Conservation (phyloP, 2,113 vertebrate species). For the Abramis brama region DNA sequence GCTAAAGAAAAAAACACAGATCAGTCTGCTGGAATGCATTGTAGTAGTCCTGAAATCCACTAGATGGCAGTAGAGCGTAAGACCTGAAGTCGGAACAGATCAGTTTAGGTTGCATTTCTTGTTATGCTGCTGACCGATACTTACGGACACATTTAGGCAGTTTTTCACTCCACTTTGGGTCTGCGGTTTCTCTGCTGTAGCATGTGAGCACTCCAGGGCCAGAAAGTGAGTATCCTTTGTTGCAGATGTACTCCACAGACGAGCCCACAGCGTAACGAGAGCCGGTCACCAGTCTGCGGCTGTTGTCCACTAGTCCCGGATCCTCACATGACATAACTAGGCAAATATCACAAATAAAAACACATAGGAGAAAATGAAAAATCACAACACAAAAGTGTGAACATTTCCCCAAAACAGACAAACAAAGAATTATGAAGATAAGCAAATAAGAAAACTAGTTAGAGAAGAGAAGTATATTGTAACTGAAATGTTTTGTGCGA, state of each 20-base stretch:
- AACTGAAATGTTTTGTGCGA: not conserved
- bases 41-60: constrained; percentile 11
- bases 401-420: not conserved
- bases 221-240: constrained; percentile 90
- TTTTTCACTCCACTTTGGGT: constrained; percentile 93
- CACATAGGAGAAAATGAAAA: not conserved
- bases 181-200: constrained; percentile 84
- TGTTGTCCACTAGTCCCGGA: constrained; percentile 90
- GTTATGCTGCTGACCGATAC: constrained; percentile 49
- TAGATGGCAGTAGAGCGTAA: constrained; percentile 25
- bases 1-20: constrained; percentile 67
- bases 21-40: constrained; percentile 2
- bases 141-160: constrained; percentile 94
- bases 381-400: not conserved
- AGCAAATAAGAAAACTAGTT: not conserved
- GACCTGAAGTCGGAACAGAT: not conserved
- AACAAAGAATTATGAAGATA: not conserved
- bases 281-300: constrained; percentile 84
- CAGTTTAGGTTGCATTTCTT: not conserved
- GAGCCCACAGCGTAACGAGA: constrained; percentile 85
- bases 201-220: constrained; percentile 86
- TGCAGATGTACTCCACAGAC: constrained; percentile 89
- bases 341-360: constrained; percentile 26
- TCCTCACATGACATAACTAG: constrained; percentile 89
- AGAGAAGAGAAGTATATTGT: not conserved